Evolutionary conservation across 2,888 invertebrate species (phyloP).

Genomic region (Pinctada fucata): DNA sequence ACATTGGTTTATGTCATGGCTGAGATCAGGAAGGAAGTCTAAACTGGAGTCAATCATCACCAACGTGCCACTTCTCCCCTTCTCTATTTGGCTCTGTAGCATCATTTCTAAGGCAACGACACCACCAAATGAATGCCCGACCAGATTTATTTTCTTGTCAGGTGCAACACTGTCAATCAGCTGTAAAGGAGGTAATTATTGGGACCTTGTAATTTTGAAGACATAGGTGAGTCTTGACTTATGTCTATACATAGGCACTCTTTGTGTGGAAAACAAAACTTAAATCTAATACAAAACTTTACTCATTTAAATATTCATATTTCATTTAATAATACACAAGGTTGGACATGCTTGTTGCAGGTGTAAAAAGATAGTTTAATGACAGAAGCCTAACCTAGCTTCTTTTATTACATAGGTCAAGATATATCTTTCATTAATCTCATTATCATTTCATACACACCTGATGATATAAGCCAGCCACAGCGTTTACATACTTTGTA

Average conservation of each 20-base stretch:
- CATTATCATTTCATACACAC: slow-evolving; percentile 45
- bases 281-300: no score
- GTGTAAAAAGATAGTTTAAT: no score
- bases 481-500: slow-evolving; percentile 83
- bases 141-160: slow-evolving; percentile 89
- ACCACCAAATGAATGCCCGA: slow-evolving; percentile 97
- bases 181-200: slow-evolving; percentile 63
- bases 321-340: no score
- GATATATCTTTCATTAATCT: no score
- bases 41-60: slow-evolving; percentile 27
- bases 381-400: no score
- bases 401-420: no score
- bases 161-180: slow-evolving; percentile 87
- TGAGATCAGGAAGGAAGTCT: not conserved
- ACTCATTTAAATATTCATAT: no score
- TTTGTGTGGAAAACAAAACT: no score
- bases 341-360: no score
- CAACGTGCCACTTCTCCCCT: slow-evolving; percentile 11
- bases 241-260: no score
- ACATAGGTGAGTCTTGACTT: no score
- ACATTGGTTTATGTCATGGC: not conserved
- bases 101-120: slow-evolving; percentile 94
- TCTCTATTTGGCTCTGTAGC: slow-evolving; percentile 13
- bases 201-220: no score
- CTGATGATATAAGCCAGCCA: slow-evolving; percentile 81